Evolutionary conservation across 2,888 invertebrate species (phyloP).

Genomic region (Octonoba sinensis): DNA sequence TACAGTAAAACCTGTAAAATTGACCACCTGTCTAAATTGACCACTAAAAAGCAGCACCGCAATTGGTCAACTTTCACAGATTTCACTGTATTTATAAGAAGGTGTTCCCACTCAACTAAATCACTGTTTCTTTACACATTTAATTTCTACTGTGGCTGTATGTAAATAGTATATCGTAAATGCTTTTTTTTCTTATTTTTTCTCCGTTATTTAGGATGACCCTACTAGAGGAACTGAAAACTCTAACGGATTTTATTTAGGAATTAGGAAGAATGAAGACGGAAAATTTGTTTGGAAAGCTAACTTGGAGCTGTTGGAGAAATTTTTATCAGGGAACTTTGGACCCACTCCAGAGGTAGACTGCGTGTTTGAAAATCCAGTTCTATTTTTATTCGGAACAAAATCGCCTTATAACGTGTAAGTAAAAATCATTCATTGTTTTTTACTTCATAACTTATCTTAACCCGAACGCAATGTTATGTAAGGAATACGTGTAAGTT

Average conservation of each 20-base stretch:
- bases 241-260: not conserved
- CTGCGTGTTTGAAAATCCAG: slow-evolving; percentile 24
- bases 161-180: no score
- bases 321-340: not conserved
- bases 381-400: slow-evolving; percentile 40
- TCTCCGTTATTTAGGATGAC: not conserved
- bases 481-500: no score
- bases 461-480: no score
- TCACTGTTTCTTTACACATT: no score
- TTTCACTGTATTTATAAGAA: no score
- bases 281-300: slow-evolving; percentile 35
- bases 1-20: no score
- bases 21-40: no score
- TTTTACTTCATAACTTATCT: not conserved
- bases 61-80: no score
- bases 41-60: no score
- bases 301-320: slow-evolving; percentile 23
- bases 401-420: slow-evolving; percentile 47
- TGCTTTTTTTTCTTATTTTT: no score
- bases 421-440: not conserved
- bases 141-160: no score
- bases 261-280: slow-evolving; percentile 2
- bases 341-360: slow-evolving; percentile 7
- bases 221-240: not conserved
- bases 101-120: no score